Evolutionary conservation across 2,888 invertebrate species (phyloP), one percentile per base, ranked within the genome.

Genomic region (Limnephilus lunatus): DNA sequence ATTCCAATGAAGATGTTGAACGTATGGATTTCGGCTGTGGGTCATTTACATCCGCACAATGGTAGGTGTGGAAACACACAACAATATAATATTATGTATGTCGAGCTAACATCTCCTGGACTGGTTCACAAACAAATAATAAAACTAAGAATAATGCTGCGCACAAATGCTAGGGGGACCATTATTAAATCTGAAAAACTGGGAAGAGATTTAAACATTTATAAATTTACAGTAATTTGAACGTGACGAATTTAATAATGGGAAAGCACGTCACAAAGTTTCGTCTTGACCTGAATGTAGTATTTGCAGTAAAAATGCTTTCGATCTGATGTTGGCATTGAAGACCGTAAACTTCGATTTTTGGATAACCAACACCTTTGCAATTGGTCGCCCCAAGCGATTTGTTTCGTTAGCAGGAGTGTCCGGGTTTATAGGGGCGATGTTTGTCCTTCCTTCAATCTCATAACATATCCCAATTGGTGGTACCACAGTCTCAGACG

Each of bases 11-110:
- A 91, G 91, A 53, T 90, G 90, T 87, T 80, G 31, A 39, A 32
- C 32, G 91, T 87, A 86, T 91, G 85, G 44, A 82, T 91, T 91
- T 91, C 91, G 68, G 91, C 86, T 80, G 82, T 35, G 81, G 85
- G 86, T 86, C 91, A 91, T 91, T 86, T 91, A 91, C 86, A 91
- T 91, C 85, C 80, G 91, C 89, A 91, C 89, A 91, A 89, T 91
- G 87, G 39, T 31, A 89, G 81, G 87, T 81, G 85, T 81, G 91
- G 89, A 89, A 81, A 91, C 81, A 87, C 53, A 68, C 87, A 87
- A 87, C 87, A 87, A 90, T 85, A 82, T 86, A 86, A 39, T 39
- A 86, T 44, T 86, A n/a, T 85, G n/a, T 83, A 19, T n/a, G 83
- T 39, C 12, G 83, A 19, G 25, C 83, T 83, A 32, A 35, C 83